A percentile compares a stretch with the other conserved stretches of the same genome.
Conservation (phyloP, 2,113 vertebrate genomes). For the Callithrix jacchus region DNA sequence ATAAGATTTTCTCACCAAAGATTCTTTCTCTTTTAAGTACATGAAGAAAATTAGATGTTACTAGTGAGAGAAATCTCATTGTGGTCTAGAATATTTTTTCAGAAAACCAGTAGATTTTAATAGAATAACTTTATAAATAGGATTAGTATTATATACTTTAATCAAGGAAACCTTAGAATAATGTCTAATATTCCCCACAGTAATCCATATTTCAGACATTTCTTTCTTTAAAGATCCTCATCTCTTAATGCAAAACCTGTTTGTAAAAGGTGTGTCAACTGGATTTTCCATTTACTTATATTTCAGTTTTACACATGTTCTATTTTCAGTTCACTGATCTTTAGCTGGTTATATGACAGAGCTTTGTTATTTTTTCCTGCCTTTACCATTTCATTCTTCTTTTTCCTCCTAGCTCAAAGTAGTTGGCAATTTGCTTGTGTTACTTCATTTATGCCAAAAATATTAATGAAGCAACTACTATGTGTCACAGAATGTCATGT, state of each 20-base stretch:
- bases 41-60: not conserved
- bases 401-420: not conserved
- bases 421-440: not conserved
- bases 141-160: not conserved
- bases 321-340: conserved; percentile 9
- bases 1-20: not conserved
- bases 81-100: not conserved
- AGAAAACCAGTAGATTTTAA: not conserved
- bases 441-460: not conserved
- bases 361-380: not conserved
- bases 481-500: not conserved
- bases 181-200: not conserved
- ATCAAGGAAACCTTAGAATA: not conserved
- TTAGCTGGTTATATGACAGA: not conserved
- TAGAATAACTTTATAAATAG: not conserved
- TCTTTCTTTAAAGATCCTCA: not conserved
- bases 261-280: conserved; percentile 7
- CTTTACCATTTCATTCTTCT: not conserved
- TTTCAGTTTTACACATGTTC: conserved; percentile 37
- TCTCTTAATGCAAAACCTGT: not conserved
- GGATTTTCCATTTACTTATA: not conserved
- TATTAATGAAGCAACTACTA: not conserved
- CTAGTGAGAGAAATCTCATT: not conserved
- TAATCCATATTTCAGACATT: not conserved
- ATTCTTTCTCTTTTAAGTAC: not conserved